Evolutionary conservation across 23 tunicate species (phyloP), one percentile per base, ranked within the genome.

Genomic region (Styela clava): DNA sequence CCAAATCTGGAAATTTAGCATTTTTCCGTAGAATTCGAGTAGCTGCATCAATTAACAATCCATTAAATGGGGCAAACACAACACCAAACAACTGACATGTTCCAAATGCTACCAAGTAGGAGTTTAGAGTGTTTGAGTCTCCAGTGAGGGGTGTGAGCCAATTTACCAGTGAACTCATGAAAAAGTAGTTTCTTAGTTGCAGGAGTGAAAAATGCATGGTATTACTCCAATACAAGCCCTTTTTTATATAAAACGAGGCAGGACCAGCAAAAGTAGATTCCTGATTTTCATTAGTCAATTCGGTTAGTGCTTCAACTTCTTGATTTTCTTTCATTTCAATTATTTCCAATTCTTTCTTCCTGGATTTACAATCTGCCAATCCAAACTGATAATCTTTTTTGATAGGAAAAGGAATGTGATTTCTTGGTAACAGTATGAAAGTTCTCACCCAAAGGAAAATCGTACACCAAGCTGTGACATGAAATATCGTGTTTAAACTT

Each of bases 11-110:
- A 63, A 62, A 29, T 21, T 23, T 52, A 16, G 35, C 27, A 23
- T 78, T 63, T 82, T 67, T 85, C 22, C 36, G 26, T 16, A 78
- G 61, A 28, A 63, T 27, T 1, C 84, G 74, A 31, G 69, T 71
- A 30, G 64, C 44, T 3, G 35, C 65, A 74, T 96, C 99, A 82
- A 96, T 84, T 12, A 96, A 63, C 9, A 91, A 24, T 2, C 99
- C 99, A 82, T 96, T 96, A 16, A 96, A 29, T 2, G 97, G 97
- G 31, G 99, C 97, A 76, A 64, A 79, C 52, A 87, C 25, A n/a
- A 91, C 83, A 20, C 99, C 99, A 72, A 87, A 91, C 74, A 91
- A 85, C 61, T 96, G 99, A 70, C 92, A 88, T 28, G 88, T 79
- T 62, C 97, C 99, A 86, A 96, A 96, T 3, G 37, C 87, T 34